Evolutionary conservation across 2,888 invertebrate genomes (phyloP), one percentile per base, ranked within the genome.

Genomic region (Stenichneumon culpator): DNA sequence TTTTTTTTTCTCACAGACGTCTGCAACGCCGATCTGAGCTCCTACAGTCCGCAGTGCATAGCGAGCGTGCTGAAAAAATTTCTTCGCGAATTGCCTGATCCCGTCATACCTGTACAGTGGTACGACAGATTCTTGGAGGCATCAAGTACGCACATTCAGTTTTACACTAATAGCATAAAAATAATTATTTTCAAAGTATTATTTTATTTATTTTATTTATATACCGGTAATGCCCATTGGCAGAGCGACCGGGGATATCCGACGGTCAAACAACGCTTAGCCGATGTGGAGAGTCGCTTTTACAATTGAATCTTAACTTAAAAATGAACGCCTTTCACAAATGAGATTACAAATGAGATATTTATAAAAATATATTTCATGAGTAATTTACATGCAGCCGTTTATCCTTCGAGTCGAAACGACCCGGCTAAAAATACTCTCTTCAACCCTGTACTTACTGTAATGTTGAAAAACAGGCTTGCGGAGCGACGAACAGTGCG

Each of bases 21-120:
- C 28, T 91, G 89, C 89, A 94, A 91, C 84, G 92, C 94, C 57
- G 95, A 95, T 89, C 91, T 96, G 80, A 93, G 90, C 85, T 92
- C 94, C 14, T 95, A 95, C 90, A 94, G 94, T 60, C 94, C 95
- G 16, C 94, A 95, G 84, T 95, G 95, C 88, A 94, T 96, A 87
- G 95, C 96, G 28, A 95, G 95, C 87, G 95, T 96, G 72, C 93
- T 97, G 82, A 97, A 97, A 91, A 96, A 96, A 92, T 97, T 96
- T 92, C 94, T 97, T 60, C 93, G 96, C 68, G 97, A 97, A 92
- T 93, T 97, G 86, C 97, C 97, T 0, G 97, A 97, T 93, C 97
- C 97, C 4, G 95, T 97, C 75, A 96, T 97, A 88, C 97, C 97
- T 32, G 96, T 97, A 50, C 95, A 96, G 91, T 96, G 96, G 95